Conservation (phyloP, 2,888 invertebrate species). For the Ormia ochracea region DNA sequence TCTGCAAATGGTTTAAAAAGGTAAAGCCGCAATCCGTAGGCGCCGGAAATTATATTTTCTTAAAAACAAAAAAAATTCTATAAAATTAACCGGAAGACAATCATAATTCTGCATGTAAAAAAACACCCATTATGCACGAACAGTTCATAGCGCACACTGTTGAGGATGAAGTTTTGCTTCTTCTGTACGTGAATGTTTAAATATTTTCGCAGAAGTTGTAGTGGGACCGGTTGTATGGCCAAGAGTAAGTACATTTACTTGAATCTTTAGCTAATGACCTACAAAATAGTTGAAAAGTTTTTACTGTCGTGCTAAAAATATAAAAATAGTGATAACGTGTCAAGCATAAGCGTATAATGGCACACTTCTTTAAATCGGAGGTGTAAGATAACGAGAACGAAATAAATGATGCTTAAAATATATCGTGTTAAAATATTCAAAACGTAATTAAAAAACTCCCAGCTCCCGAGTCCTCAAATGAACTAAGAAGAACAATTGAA, state of each 20-base stretch:
- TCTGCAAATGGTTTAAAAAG: too few species aligned
- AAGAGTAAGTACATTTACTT: background rate
- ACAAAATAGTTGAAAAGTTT: constrained; percentile 36
- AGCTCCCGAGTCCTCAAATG: too few species aligned
- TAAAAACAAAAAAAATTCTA: too few species aligned
- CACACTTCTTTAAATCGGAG: constrained; percentile 7
- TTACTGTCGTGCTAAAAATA: constrained; percentile 10
- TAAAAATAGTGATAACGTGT: background rate
- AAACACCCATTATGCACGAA: too few species aligned
- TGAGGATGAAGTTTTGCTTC: constrained; percentile 6
- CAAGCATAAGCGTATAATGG: background rate
- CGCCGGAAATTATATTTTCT: too few species aligned
- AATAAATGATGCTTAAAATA: too few species aligned
- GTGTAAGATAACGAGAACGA: background rate
- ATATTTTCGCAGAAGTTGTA: background rate
- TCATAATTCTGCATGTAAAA: too few species aligned
- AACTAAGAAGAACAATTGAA: too few species aligned
- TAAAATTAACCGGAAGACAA: too few species aligned
- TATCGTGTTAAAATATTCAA: too few species aligned
- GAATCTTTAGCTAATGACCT: constrained; percentile 44
- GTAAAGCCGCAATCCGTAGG: too few species aligned
- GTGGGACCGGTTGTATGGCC: background rate
- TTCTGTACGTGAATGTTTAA: constrained; percentile 13
- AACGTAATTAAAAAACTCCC: too few species aligned
- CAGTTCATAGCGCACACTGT: background rate